These are phyloP conservation scores for Acrocephalus arundinaceus DNA, from an alignment of 2,113 vertebrate species.

Conservation along the genomic window DNA sequence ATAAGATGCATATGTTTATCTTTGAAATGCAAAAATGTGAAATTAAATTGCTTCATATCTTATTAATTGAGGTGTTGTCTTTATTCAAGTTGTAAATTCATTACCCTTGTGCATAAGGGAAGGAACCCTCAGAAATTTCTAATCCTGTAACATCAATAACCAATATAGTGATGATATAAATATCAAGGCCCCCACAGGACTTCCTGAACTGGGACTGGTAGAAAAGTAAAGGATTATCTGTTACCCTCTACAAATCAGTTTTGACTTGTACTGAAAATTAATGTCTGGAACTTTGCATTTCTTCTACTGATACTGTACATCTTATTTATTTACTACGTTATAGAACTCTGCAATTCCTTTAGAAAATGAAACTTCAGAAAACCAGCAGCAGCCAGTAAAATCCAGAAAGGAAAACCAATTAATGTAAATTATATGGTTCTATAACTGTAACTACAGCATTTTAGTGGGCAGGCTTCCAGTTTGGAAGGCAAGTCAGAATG, in stretches of 20 bases:
- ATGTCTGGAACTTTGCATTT: not conserved
- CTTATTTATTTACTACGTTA: not conserved
- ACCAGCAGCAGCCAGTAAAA: not conserved
- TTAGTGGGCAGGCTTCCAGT: not conserved
- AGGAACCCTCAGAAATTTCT: not conserved
- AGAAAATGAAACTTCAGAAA: not conserved
- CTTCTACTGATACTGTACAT: not conserved
- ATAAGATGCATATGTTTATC: not conserved
- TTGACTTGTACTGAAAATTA: not conserved
- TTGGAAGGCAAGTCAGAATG: not conserved
- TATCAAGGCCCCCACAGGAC: not conserved
- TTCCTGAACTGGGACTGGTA: not conserved
- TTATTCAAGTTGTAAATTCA: not conserved
- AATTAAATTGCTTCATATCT: not conserved
- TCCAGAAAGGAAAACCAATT: conserved; percentile 2
- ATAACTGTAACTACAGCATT: not conserved
- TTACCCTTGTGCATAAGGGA: not conserved
- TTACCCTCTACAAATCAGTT: not conserved
- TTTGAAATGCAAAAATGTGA: not conserved
- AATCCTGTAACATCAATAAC: not conserved
- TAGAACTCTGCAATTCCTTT: not conserved
- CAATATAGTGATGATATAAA: not conserved
- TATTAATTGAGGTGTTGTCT: not conserved
- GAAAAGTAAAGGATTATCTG: not conserved
- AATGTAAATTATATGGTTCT: not conserved